Conservation (phyloP, 2,888 invertebrate genomes). For the Eupithecia abbreviata region DNA sequence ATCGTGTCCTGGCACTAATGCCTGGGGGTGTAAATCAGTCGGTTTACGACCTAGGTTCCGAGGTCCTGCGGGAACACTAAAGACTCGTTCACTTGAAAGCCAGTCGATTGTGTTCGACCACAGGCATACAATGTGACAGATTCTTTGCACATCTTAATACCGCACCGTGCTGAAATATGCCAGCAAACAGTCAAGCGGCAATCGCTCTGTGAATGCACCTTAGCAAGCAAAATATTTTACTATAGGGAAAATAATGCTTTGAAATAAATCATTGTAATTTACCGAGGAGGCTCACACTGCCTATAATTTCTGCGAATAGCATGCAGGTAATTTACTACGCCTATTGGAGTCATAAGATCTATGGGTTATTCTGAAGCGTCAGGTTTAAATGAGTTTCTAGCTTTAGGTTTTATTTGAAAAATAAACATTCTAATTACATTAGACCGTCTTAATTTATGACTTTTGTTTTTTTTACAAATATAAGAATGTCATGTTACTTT, state of each 20-base stretch:
- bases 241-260: conserved; percentile 47
- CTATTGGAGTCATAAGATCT: conserved; percentile 31
- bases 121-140: conserved; percentile 6
- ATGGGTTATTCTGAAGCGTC: conserved; percentile 31
- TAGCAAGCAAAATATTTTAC: conserved; percentile 46
- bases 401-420: conserved; percentile 13
- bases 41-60: conserved; percentile 61
- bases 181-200: conserved; percentile 4
- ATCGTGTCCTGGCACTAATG: conserved; percentile 61
- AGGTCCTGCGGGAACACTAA: conserved; percentile 50
- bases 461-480: background rate
- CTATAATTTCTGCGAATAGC: conserved; percentile 43
- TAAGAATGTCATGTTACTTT: background rate
- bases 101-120: background rate
- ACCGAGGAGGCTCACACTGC: conserved; percentile 51
- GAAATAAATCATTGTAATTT: conserved; percentile 64
- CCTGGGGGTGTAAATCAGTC: conserved; percentile 60
- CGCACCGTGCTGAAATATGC: conserved; percentile 5
- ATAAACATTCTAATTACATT: conserved; percentile 17
- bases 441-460: background rate
- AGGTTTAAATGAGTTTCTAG: conserved; percentile 24
- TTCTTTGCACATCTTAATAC: conserved; percentile 11
- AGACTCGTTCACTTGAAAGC: conserved; percentile 14
- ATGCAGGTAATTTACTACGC: conserved; percentile 39
- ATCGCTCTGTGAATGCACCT: conserved; percentile 10